Conservation (phyloP, 2,888 invertebrate species). For the Ormyrus nitidulus region DNA sequence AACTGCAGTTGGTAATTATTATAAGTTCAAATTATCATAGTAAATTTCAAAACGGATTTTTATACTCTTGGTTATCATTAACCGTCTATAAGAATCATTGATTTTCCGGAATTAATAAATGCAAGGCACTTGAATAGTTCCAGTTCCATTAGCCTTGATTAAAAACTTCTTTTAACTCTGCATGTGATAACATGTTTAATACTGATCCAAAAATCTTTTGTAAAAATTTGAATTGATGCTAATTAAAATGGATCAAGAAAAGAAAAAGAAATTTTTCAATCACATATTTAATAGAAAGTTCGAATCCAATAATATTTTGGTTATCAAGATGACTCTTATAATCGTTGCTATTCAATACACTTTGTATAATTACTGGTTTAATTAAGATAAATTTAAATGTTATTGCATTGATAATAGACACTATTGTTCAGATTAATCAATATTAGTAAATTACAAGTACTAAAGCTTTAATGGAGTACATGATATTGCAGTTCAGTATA, state of each 20-base stretch:
- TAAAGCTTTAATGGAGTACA: too few species aligned
- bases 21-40: too few species aligned
- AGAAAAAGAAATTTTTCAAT: neutral
- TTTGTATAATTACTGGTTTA: neutral
- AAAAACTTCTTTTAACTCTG: slow-evolving; percentile 22
- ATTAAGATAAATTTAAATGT: slow-evolving; percentile 21
- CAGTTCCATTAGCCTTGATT: slow-evolving; percentile 28
- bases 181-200: neutral
- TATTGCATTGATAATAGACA: slow-evolving; percentile 19
- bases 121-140: slow-evolving; percentile 15
- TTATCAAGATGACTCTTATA: neutral
- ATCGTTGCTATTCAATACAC: neutral
- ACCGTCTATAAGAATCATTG: neutral
- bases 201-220: slow-evolving; percentile 4
- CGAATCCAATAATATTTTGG: neutral
- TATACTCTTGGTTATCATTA: too few species aligned
- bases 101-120: slow-evolving; percentile 2
- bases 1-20: too few species aligned
- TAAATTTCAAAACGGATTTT: too few species aligned
- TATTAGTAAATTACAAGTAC: too few species aligned
- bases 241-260: neutral
- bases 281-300: neutral
- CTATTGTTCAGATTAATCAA: neutral
- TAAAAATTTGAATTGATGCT: neutral
- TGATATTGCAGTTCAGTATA: too few species aligned